Conservation (phyloP, 2,888 invertebrate genomes). For the Limnephilus auricula region DNA sequence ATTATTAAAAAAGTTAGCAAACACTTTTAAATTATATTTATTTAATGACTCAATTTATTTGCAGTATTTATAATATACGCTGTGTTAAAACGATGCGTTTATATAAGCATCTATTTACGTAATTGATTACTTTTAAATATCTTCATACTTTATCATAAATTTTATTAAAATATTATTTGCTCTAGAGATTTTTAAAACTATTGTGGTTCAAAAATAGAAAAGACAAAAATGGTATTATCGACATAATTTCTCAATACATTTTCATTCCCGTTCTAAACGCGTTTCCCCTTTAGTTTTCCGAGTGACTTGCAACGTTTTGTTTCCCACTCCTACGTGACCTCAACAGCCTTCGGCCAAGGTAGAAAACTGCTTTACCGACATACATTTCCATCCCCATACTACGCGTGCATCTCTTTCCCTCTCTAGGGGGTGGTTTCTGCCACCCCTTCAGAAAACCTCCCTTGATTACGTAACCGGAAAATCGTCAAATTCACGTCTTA, state of each 20-base stretch:
- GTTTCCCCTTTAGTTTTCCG: neutral
- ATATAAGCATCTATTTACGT: neutral
- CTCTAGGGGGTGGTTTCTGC: neutral
- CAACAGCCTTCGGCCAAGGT: conserved; percentile 34
- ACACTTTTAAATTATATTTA: neutral
- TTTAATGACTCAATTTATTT: neutral
- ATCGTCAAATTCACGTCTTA: conserved; percentile 47
- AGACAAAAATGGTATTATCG: neutral
- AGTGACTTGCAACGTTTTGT: neutral
- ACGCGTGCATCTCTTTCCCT: conserved; percentile 38
- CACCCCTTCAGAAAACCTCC: conserved; percentile 47
- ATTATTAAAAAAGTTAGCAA: neutral
- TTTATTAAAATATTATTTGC: neutral
- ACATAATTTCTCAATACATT: neutral
- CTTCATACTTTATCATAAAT: neutral
- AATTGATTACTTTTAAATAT: neutral
- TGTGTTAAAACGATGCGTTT: neutral
- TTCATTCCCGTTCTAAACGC: neutral
- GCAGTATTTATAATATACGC: neutral
- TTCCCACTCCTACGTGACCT: conserved; percentile 9
- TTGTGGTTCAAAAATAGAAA: neutral
- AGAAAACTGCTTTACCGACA: conserved; percentile 59
- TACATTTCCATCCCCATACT: neutral
- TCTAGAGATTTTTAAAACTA: neutral
- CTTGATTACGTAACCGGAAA: conserved; percentile 60